Conservation (phyloP, 2,797 vertebrate species). For the Ambastaia sidthimunki region DNA sequence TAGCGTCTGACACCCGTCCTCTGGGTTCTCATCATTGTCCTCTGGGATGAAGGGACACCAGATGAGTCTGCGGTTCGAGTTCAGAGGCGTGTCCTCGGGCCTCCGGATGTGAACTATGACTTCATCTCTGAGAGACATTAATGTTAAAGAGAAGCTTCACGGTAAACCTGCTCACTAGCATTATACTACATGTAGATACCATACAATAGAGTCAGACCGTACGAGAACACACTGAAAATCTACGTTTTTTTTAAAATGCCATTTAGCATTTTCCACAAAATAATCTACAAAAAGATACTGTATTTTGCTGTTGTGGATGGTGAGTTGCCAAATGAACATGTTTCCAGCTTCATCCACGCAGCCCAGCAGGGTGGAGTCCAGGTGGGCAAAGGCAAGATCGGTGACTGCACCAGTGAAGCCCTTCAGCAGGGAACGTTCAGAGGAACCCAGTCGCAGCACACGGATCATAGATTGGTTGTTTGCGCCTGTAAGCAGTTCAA, state of each 20-base stretch:
- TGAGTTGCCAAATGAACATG: conserved; percentile 95
- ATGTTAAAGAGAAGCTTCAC: conserved; percentile 74
- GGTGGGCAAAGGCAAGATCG: conserved; percentile 97
- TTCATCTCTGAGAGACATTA: conserved; percentile 83
- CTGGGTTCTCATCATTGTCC: conserved; percentile 89
- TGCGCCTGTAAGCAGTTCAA: conserved; percentile 77
- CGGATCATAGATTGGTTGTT: conserved; percentile 95
- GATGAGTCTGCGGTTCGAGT: conserved; percentile 91
- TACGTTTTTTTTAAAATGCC: too few relatives aligned
- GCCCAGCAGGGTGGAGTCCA: conserved; percentile 93
- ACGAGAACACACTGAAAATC: too few relatives aligned
- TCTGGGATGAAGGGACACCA: conserved; percentile 98
- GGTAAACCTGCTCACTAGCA: background rate
- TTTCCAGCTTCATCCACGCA: conserved; percentile 96
- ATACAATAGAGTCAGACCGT: too few relatives aligned
- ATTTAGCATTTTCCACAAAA: too few relatives aligned
- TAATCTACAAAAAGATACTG: conserved; percentile 85
- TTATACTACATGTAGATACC: background rate
- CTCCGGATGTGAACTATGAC: conserved; percentile 88
- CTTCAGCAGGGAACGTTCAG: conserved; percentile 92
- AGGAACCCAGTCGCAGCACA: conserved; percentile 87
- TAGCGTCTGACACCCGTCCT: conserved; percentile 90
- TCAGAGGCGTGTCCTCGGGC: conserved; percentile 85
- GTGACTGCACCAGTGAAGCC: conserved; percentile 93
- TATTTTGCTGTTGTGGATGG: conserved; percentile 89